phyloP scores from a whole-genome alignment of 2,113 vertebrate genomes.

The Solea solea region DNA sequence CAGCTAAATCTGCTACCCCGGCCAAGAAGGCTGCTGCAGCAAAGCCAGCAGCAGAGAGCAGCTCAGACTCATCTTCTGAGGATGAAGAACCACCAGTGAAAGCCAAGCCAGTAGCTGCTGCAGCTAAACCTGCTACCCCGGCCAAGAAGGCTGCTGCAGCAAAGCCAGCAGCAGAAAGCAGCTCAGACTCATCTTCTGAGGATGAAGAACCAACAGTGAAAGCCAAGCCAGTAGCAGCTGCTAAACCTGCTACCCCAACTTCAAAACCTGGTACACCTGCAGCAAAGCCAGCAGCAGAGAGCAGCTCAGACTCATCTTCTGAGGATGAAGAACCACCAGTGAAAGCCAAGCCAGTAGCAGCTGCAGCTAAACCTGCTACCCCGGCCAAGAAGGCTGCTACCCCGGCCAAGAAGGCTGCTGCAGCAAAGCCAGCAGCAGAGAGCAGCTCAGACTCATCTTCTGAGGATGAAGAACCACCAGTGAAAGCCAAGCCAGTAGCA shows the following conservation, averaged over 20 bases:
- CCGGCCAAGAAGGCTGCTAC: background rate
- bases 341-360: conserved; percentile 6
- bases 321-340: conserved; percentile 35
- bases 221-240: background rate
- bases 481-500: no score
- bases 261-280: conserved; percentile 64
- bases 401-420: conserved; percentile 71
- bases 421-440: conserved; percentile 58
- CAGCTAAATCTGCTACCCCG: conserved; percentile 51
- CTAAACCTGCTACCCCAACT: conserved; percentile 2
- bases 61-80: conserved; percentile 70
- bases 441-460: conserved; percentile 72
- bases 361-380: conserved; percentile 13
- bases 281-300: conserved; percentile 60
- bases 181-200: conserved; percentile 59
- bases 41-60: conserved; percentile 71
- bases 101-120: conserved; percentile 38
- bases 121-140: conserved; percentile 45
- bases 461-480: conserved; percentile 68
- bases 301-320: conserved; percentile 54
- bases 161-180: conserved; percentile 51
- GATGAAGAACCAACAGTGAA: conserved; percentile 32
- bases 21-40: conserved; percentile 41
- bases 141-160: background rate
- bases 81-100: conserved; percentile 41